These are phyloP conservation scores for Noctilio leporinus DNA, from an alignment of 2,113 vertebrate genomes.

Conservation along the genomic window DNA sequence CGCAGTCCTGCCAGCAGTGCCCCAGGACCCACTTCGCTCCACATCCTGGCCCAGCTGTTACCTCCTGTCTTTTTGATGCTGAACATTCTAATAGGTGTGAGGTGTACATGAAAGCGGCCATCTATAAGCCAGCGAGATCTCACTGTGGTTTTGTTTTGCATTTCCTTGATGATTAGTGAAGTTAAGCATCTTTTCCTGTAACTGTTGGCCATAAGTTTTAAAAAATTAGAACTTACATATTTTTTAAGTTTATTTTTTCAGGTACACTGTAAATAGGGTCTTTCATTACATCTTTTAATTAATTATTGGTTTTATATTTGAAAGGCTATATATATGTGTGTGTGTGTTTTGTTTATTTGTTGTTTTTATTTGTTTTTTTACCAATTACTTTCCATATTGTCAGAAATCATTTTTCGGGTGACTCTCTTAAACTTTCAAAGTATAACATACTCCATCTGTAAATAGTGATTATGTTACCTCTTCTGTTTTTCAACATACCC, in stretches of 20 bases:
- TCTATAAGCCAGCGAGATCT: no score
- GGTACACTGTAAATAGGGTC: not conserved
- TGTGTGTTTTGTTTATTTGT: no score
- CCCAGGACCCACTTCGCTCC: not conserved
- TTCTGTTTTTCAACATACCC: not conserved
- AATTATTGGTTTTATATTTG: not conserved
- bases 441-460: not conserved
- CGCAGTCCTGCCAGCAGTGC: not conserved
- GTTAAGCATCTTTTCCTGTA: not conserved
- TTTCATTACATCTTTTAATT: not conserved
- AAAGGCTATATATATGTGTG: no score
- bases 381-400: not conserved
- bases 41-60: not conserved
- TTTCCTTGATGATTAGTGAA: not conserved
- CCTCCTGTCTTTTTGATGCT: not conserved
- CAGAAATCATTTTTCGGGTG: not conserved
- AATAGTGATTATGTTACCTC: not conserved
- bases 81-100: not conserved
- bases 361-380: no score
- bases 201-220: not conserved
- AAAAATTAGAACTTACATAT: not conserved
- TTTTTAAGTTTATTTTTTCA: not conserved
- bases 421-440: not conserved
- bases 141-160: no score
- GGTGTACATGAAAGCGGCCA: no score